Base-by-base conservation (phyloP, 1,140 invertebrate species). In the Campoletis sonorensis region DNA sequence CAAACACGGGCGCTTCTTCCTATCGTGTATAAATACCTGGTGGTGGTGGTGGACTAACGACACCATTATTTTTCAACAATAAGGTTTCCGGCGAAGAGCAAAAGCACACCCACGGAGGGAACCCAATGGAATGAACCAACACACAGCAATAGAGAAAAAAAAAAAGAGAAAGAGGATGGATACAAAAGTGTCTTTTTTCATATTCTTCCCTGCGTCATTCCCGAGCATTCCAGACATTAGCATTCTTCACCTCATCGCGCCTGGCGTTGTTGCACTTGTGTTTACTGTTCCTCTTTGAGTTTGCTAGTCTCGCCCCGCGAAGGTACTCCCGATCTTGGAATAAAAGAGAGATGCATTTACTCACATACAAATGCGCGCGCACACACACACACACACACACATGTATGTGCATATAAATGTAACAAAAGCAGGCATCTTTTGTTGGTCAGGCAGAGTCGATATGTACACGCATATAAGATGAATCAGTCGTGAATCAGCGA, bases 61-160 rank as follows among this genome's bases (percentile, higher is more conserved):
- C 73, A 76, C 67, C 79, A 80, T 83, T 83, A 80, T 80, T 80
- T 80, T 83, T 75, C 79, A 80, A 83, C 82, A 83, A 83, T 80
- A 78, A 73, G 79, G 30, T 78, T 80, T 83, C 79, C 79, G 82
- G 72, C 30, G 78, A 80, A 82, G 73, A 58, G 70, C 79, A 82
- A 54, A 82, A 54, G 51, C 79, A 27, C 61, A 15, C 67, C 67
- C 30, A 61, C 27, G 2, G 21, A 30, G 72, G 21, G 49, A 75
- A 30, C 26, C 49, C 27, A 15, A 30, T 70, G 67, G 16, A 70
- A 70, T 33, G 67, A 49, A 76, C 18, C 2, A 58, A 77, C 54
- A 80, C 54, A 64, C 51, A 37, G 23, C 18, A 21, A 16, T 15
- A 18, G 49, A 18, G n/a, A n/a, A 49, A 23, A 18, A 49, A 49